Percentiles rank a stretch among this genome's conserved stretches.
Evolutionary conservation across 2,797 vertebrate genomes (phyloP).

Genomic region (Uromys caudimaculatus): DNA sequence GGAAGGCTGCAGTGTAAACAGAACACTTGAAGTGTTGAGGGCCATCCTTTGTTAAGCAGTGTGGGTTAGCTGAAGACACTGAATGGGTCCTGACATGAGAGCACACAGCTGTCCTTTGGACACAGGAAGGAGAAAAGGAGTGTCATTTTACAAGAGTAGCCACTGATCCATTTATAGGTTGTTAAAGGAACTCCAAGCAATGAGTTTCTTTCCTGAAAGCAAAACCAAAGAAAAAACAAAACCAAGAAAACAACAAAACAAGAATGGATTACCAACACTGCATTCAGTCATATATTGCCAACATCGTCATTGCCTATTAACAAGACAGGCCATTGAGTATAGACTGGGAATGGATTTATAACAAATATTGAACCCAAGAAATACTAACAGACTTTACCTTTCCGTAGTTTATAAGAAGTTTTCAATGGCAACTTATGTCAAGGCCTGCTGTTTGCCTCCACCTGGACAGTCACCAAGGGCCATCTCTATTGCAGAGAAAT

Average conservation of each 20-base stretch:
- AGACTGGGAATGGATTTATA: neutral
- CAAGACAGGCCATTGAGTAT: neutral
- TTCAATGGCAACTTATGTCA: neutral
- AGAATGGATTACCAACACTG: neutral
- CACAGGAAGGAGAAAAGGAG: neutral
- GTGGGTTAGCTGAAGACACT: neutral
- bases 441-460: neutral
- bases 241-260: neutral
- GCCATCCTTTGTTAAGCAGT: neutral
- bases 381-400: neutral
- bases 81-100: neutral
- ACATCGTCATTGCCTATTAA: neutral
- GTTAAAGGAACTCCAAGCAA: neutral
- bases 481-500: neutral
- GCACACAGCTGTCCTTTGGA: neutral
- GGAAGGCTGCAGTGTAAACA: neutral
- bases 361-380: neutral
- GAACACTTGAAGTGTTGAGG: neutral
- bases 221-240: neutral
- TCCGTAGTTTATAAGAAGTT: neutral
- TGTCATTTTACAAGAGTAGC: neutral
- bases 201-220: neutral
- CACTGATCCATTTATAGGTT: rapidly evolving
- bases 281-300: neutral
- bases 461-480: neutral